These are phyloP conservation scores for Tenrec ecaudatus DNA, from an alignment of 2,113 vertebrate genomes.

Conservation along the genomic window DNA sequence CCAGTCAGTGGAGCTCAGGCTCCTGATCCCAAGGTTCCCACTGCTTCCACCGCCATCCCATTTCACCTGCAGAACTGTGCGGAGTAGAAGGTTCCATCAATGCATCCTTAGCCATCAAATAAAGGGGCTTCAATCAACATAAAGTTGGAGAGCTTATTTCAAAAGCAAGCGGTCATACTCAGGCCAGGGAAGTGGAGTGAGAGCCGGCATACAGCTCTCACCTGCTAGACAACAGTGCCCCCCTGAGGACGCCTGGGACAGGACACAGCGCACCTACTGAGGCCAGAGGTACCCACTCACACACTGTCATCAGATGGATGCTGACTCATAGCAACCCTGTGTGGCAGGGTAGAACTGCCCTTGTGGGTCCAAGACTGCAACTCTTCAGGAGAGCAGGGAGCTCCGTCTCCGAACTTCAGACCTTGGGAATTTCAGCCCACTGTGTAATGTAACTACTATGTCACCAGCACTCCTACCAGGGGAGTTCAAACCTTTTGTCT, in stretches of 20 bases:
- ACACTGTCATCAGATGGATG: too few relatives aligned
- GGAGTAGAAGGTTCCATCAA: background rate
- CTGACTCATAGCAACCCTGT: too few relatives aligned
- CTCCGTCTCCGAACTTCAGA: too few relatives aligned
- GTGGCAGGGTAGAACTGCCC: too few relatives aligned
- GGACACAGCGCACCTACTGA: background rate
- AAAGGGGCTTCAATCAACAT: background rate
- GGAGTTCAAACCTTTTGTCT: background rate
- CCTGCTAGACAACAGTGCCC: constrained; percentile 17
- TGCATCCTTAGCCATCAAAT: background rate
- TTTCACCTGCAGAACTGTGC: too few relatives aligned
- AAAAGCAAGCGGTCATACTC: background rate
- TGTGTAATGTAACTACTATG: too few relatives aligned
- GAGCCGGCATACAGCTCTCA: background rate
- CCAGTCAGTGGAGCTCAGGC: background rate
- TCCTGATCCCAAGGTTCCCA: rapidly evolving
- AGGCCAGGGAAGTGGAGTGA: background rate
- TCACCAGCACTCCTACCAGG: too few relatives aligned
- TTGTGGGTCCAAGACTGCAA: too few relatives aligned
- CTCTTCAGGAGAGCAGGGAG: too few relatives aligned
- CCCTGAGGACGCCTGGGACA: background rate
- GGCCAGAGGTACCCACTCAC: too few relatives aligned
- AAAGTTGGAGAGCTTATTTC: too few relatives aligned
- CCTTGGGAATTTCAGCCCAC: too few relatives aligned
- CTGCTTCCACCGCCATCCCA: background rate